Evolutionary conservation across 2,113 vertebrate genomes (phyloP), one percentile per base, ranked within the genome.

Genomic region (Lathamus discolor): DNA sequence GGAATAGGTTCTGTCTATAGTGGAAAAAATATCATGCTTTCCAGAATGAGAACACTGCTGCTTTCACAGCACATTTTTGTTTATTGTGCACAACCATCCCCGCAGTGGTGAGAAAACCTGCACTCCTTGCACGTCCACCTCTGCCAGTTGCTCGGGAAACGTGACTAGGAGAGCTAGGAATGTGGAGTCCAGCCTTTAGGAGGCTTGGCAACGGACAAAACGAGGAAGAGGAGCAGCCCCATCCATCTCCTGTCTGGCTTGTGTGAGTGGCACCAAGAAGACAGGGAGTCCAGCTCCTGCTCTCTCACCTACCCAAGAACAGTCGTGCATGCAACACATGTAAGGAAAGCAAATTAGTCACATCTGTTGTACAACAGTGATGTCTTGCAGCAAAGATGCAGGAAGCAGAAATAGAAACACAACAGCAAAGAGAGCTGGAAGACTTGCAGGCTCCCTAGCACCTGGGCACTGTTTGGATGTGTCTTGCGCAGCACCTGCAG

Each of bases 181-280:
- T 6, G 64, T 9, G 0, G 73, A 6, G 22, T 18, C 29, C 74
- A 70, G 74, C 66, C 61, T 64, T 59, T n/a, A n/a, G 35, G 33
- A 81, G 64, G 46, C 61, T 77, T 37, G 20, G 54, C 0, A 5
- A 92, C 83, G 70, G 57, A 90, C 35, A 88, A 54, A 77, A 44
- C 0, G 0, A 39, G 54, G 72, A 52, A 59, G n/a, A 59, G 69
- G 23, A 86, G 55, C 46, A 29, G 35, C 20, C 8, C 27, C 68
- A 54, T 62, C 37, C 68, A 67, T n/a, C 61, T 81, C 48, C 15
- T 0, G 0, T 31, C 37, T 41, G 75, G 39, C 16, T 79, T 2
- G 1, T 1, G 0, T 3, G 48, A 76, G 59, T 1, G 1, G n/a
- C 46, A 37, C 27, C 0, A 1, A 39, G 49, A 24, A 52, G 44